These are phyloP conservation scores for Anolis sagrei DNA, from an alignment of 2,113 vertebrate species.

Conservation along the genomic window DNA sequence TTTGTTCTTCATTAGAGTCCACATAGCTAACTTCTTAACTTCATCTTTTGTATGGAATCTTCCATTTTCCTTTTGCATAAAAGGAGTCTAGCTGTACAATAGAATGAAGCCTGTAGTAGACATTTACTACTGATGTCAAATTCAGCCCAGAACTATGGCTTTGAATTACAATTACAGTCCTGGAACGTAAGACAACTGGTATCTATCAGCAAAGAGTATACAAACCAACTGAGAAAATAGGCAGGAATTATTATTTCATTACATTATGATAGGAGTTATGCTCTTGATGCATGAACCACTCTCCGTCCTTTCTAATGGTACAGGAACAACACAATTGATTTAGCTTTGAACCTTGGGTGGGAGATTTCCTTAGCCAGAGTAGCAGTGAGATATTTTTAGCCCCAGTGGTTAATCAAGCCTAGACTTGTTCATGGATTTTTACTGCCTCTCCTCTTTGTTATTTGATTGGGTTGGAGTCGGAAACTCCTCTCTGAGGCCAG, in stretches of 20 bases:
- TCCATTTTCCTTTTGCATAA: too few species aligned
- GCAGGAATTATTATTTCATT: neutral
- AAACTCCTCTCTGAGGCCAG: neutral
- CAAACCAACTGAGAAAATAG: neutral
- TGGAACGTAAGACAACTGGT: neutral
- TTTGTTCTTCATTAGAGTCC: too few species aligned
- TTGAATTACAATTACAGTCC: neutral
- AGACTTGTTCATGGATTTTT: slow-evolving; percentile 12
- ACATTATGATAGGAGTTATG: neutral
- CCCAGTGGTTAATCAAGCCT: slow-evolving; percentile 13
- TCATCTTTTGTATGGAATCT: too few species aligned
- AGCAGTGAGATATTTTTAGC: slow-evolving; percentile 23
- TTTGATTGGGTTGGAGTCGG: slow-evolving; percentile 18
- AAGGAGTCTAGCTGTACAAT: too few species aligned
- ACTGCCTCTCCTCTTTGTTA: slow-evolving; percentile 19
- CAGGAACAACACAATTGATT: neutral
- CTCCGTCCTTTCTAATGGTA: neutral
- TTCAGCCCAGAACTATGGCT: neutral
- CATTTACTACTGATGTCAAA: neutral
- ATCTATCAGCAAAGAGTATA: neutral
- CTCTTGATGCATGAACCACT: neutral
- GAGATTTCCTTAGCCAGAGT: neutral
- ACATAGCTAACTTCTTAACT: too few species aligned
- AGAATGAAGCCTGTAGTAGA: neutral
- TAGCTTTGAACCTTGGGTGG: slow-evolving; percentile 1